Evolutionary conservation across 2,888 invertebrate genomes (phyloP).

Genomic region (Crocallis elinguaria): DNA sequence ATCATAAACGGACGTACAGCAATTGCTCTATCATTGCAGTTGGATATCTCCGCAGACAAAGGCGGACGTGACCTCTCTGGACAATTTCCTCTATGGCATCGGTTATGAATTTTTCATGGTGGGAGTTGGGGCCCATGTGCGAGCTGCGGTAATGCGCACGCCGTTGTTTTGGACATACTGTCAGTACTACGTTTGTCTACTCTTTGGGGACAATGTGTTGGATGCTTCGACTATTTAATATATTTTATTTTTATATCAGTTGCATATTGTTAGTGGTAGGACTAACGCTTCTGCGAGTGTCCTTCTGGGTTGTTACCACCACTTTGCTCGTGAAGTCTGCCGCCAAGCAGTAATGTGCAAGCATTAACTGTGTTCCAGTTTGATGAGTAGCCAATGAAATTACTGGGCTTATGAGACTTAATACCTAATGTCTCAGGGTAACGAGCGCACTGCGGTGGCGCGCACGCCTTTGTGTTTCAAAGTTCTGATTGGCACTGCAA

Average conservation of each 20-base stretch:
- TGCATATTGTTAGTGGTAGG: no score
- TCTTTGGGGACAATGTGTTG: constrained; percentile 16
- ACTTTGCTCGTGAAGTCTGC: no score
- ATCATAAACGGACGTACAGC: constrained; percentile 7
- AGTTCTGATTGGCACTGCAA: no score
- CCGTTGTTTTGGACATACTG: constrained; percentile 61
- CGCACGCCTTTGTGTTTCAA: no score
- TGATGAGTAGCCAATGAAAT: no score
- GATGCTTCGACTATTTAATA: neutral
- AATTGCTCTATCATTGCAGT: constrained; percentile 25
- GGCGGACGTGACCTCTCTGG: constrained; percentile 28
- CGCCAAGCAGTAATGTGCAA: no score
- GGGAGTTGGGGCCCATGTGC: constrained; percentile 61
- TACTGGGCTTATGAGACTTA: no score
- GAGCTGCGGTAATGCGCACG: constrained; percentile 58
- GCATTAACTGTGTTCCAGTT: no score
- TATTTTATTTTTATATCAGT: neutral
- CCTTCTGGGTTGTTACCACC: no score
- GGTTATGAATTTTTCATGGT: constrained; percentile 77
- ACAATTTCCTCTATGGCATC: constrained; percentile 51
- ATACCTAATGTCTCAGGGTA: no score
- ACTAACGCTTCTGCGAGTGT: no score
- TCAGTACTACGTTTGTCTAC: constrained; percentile 27
- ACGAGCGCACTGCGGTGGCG: no score
- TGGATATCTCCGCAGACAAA: constrained; percentile 21